These are phyloP conservation scores for Lottia gigantea DNA, from an alignment of 2,888 invertebrate species.

Conservation along the genomic window DNA sequence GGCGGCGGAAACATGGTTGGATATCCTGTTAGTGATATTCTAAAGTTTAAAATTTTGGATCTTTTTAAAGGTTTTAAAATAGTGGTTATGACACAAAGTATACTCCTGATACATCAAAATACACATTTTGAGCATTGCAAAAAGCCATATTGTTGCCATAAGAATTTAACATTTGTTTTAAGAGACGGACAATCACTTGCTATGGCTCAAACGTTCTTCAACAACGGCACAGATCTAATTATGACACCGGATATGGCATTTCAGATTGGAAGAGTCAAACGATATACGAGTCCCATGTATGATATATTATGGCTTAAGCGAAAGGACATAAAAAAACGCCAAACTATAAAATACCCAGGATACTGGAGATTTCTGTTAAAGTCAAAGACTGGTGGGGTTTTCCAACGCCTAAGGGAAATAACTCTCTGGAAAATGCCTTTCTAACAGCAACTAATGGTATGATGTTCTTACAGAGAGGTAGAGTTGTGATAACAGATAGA, in stretches of 20 bases:
- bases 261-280: constrained; percentile 23
- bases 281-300: constrained; percentile 21
- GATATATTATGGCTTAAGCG: constrained; percentile 37
- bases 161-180: constrained; percentile 25
- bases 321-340: constrained; percentile 25
- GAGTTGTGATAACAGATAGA: constrained; percentile 36
- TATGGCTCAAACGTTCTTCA: constrained; percentile 22
- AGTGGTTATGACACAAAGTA: too few species aligned
- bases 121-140: constrained; percentile 4
- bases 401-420: constrained; percentile 18
- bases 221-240: constrained; percentile 19
- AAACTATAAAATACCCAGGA: neutral
- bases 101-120: too few species aligned
- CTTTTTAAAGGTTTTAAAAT: too few species aligned
- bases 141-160: constrained; percentile 18
- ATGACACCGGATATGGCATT: constrained; percentile 36
- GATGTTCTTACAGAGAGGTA: constrained; percentile 34
- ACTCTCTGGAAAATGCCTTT: constrained; percentile 26
- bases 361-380: constrained; percentile 20
- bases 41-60: too few species aligned
- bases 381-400: constrained; percentile 29
- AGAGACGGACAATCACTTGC: constrained; percentile 23
- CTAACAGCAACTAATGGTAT: constrained; percentile 28
- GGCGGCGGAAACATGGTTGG: constrained; percentile 16
- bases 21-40: constrained; percentile 12